Evolutionary conservation across 2,113 vertebrate genomes (phyloP), one percentile per base, ranked within the genome.

Genomic region (Antennarius striatus): DNA sequence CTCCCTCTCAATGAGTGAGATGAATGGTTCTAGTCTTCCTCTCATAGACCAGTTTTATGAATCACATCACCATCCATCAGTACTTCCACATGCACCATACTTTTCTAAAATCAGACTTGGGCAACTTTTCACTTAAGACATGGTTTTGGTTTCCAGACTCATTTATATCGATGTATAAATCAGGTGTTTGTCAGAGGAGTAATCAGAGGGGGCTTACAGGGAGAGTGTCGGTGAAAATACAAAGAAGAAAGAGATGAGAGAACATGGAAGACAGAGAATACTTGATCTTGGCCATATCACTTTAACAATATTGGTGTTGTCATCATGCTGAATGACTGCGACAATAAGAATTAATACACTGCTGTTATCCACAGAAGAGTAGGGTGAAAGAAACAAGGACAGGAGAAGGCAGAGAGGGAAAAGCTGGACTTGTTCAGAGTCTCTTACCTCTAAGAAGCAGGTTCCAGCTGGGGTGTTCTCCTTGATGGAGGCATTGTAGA

Each of bases 371-470:
- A 51, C 47, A 62, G 58, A 74, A 43, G 29, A 56, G 59, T 72
- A 54, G 56, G 0, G 16, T 46, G 14, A 32, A 54, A 42, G 45
- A 29, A 16, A 53, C 43, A 14, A 52, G 36, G 62, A 3, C n/a
- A 22, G 42, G 22, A 71, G 40, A 45, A n/a, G 28, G 56, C 3
- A 47, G 45, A n/a, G 15, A n/a, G n/a, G 40, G 30, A 29, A 51
- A 15, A 55, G n/a, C 10, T 28, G 22, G 6, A 46, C 28, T 60
- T 68, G 14, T 45, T 58, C 8, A 16, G 32, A 6, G 6, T 59
- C 52, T 60, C 93, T 63, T 89, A 99, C 98, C 96, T 98, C 94
- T 55, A 99, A 88, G 87, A 99, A 98, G 91, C 98, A 99, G 85
- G 95, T 97, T 66, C 96, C 96, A 8, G 93, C 88, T 1, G 93